A percentile compares a stretch with the other conserved stretches of the same genome.
Conservation (phyloP, 2,797 vertebrate species). For the Pangasius mekongensis region DNA sequence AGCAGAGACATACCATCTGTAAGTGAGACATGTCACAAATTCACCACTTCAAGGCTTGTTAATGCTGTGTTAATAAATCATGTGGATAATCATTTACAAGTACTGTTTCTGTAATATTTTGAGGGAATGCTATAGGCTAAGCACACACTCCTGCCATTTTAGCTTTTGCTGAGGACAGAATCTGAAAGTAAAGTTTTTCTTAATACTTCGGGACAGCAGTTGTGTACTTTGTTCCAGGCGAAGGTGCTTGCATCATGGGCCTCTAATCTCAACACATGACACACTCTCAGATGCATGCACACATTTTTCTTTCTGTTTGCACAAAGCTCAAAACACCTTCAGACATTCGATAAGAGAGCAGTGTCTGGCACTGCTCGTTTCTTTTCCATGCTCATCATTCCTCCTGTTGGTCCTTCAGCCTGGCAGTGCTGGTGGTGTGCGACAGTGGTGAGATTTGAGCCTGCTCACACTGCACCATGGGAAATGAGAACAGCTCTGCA, state of each 20-base stretch:
- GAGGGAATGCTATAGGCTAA: background rate
- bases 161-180: background rate
- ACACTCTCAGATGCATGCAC: slow-evolving; percentile 42
- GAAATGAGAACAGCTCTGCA: slow-evolving; percentile 78
- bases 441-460: slow-evolving; percentile 71
- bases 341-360: slow-evolving; percentile 25
- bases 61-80: background rate
- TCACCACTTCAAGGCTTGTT: background rate
- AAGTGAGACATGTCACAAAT: background rate
- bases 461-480: slow-evolving; percentile 72
- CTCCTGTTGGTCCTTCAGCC: slow-evolving; percentile 36
- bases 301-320: slow-evolving; percentile 55
- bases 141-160: background rate
- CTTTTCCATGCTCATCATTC: slow-evolving; percentile 32
- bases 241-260: slow-evolving; percentile 47
- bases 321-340: slow-evolving; percentile 61
- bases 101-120: background rate
- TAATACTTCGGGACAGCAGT: slow-evolving; percentile 20
- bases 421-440: slow-evolving; percentile 65
- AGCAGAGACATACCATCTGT: background rate
- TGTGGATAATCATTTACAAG: background rate
- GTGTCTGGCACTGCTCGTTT: slow-evolving; percentile 25
- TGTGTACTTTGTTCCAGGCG: slow-evolving; percentile 50
- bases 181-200: background rate
- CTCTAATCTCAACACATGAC: slow-evolving; percentile 59